Evolutionary conservation across 2,888 invertebrate species (phyloP).

Genomic region (Drosophila mulleri): DNA sequence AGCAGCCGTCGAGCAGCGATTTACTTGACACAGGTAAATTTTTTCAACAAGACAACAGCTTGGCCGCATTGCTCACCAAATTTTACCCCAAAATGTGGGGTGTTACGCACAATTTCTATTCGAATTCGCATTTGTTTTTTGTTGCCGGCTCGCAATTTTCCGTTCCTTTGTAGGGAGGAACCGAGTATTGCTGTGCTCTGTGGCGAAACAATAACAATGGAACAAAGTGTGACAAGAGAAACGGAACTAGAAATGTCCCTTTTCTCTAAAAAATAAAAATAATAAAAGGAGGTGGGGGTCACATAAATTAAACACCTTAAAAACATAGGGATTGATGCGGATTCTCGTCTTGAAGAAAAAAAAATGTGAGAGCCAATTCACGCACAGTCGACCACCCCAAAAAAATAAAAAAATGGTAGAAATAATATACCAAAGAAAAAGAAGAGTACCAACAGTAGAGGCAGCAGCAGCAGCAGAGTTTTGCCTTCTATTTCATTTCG

Average conservation of each 20-base stretch:
- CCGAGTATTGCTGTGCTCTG: not conserved
- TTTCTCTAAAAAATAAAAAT: not conserved
- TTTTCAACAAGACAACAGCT: constrained; percentile 24
- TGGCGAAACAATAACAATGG: constrained; percentile 13
- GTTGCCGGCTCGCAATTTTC: constrained; percentile 13
- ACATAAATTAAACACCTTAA: constrained; percentile 7
- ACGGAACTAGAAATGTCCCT: constrained; percentile 23
- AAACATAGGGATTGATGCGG: constrained; percentile 15
- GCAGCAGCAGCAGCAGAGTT: constrained; percentile 25
- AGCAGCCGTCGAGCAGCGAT: constrained; percentile 15
- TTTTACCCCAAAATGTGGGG: constrained; percentile 84
- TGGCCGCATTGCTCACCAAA: constrained; percentile 83
- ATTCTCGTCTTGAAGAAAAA: not conserved
- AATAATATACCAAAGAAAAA: constrained; percentile 44
- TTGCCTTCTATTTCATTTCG: constrained; percentile 68
- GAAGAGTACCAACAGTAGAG: constrained; percentile 22
- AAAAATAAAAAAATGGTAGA: constrained; percentile 52
- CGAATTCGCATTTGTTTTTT: constrained; percentile 11
- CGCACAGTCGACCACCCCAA: constrained; percentile 45
- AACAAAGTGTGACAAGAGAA: constrained; percentile 12
- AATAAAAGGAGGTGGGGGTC: not conserved
- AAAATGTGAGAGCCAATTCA: constrained; percentile 16
- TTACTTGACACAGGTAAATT: constrained; percentile 46
- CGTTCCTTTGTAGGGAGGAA: not conserved
- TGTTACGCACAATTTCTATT: constrained; percentile 76